phyloP scores from a whole-genome alignment of 37 sponge, comb jelly and placozoan species.

The Theonella swinhoei region DNA sequence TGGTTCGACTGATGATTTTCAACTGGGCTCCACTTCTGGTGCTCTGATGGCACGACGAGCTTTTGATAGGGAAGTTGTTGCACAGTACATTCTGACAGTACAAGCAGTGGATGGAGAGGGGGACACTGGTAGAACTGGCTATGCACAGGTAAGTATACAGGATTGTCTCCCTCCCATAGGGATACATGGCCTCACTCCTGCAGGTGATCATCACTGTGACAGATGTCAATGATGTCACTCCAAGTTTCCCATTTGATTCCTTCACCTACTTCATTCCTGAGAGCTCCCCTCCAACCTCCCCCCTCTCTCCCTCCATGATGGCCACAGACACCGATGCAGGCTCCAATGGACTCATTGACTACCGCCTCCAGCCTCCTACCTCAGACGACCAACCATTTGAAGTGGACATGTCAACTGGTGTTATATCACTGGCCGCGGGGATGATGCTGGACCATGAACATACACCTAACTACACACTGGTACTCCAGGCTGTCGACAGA shows the following conservation, averaged over 20 bases:
- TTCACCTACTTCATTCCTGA: constrained; percentile 12
- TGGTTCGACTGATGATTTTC: constrained; percentile 9
- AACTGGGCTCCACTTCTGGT: constrained; percentile 28
- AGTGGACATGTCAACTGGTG: constrained; percentile 5
- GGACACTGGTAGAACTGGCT: not conserved
- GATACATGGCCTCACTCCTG: not conserved
- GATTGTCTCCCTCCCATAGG: not conserved
- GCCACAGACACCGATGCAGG: constrained; percentile 56
- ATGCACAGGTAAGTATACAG: constrained; percentile 25
- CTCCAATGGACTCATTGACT: constrained; percentile 41
- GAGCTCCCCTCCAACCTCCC: not conserved
- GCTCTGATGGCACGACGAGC: constrained; percentile 4
- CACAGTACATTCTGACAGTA: constrained; percentile 42
- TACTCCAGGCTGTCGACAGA: constrained; percentile 14
- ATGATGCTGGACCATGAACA: constrained; percentile 17
- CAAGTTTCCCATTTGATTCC: constrained; percentile 4
- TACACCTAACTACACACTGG: not conserved
- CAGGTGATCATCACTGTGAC: constrained; percentile 50
- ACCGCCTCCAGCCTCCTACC: not conserved
- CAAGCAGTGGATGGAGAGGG: constrained; percentile 36
- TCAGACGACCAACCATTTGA: not conserved
- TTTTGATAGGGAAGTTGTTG: constrained; percentile 33
- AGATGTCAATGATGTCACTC: constrained; percentile 57
- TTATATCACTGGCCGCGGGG: not conserved
- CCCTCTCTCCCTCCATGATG: not conserved